Conservation (phyloP, 2,113 vertebrate genomes). For the Leptobrachium leishanense region DNA sequence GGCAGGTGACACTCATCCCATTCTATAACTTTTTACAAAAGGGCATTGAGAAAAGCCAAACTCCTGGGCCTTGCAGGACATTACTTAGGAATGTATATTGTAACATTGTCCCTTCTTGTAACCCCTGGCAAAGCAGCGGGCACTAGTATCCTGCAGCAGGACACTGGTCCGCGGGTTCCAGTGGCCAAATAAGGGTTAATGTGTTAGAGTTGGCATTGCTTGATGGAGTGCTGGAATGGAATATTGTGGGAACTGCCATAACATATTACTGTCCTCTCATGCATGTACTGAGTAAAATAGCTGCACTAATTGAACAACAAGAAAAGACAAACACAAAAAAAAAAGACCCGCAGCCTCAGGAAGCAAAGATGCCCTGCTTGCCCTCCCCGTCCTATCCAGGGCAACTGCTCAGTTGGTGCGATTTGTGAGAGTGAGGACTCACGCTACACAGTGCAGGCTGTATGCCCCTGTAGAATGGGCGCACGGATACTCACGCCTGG, state of each 20-base stretch:
- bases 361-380: background rate
- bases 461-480: too few relatives aligned
- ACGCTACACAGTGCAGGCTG: too few relatives aligned
- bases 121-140: too few relatives aligned
- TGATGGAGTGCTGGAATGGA: slow-evolving; percentile 66
- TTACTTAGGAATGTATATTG: too few relatives aligned
- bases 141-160: background rate
- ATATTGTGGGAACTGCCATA: slow-evolving; percentile 89
- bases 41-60: background rate
- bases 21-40: background rate
- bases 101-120: too few relatives aligned
- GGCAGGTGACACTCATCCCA: background rate
- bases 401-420: too few relatives aligned
- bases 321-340: slow-evolving; percentile 55
- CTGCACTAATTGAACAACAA: slow-evolving; percentile 83
- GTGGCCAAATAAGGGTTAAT: slow-evolving; percentile 10
- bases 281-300: slow-evolving; percentile 88
- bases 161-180: background rate
- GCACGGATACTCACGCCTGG: too few relatives aligned
- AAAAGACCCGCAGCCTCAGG: slow-evolving; percentile 1
- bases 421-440: too few relatives aligned
- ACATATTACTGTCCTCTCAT: slow-evolving; percentile 87
- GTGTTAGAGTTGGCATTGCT: slow-evolving; percentile 52
- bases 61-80: too few relatives aligned
- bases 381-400: background rate